Conservation (phyloP, 1,140 invertebrate genomes). For the Varroa destructor region DNA sequence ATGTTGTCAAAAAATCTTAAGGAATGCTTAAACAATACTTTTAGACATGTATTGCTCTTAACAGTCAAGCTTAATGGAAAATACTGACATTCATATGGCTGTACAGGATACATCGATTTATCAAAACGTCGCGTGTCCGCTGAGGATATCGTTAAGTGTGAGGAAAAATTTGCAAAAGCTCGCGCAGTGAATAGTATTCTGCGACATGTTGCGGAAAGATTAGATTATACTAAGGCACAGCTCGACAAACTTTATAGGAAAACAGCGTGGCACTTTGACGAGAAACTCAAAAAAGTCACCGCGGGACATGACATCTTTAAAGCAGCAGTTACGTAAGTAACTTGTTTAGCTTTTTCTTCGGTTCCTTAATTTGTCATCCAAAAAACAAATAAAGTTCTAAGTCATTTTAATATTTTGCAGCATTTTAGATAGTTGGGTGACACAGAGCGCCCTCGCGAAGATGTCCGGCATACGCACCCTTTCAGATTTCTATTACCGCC, state of each 20-base stretch:
- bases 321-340: slow-evolving; percentile 79
- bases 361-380: too few relatives aligned
- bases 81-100: too few relatives aligned
- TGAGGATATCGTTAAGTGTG: slow-evolving; percentile 95
- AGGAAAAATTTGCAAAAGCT: slow-evolving; percentile 83
- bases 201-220: slow-evolving; percentile 85
- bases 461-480: too few relatives aligned
- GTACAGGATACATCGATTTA: slow-evolving; percentile 89
- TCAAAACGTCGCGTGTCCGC: slow-evolving; percentile 94
- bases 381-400: too few relatives aligned
- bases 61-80: too few relatives aligned
- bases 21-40: too few relatives aligned
- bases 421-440: too few relatives aligned
- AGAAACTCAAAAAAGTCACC: slow-evolving; percentile 88
- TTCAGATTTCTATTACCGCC: too few relatives aligned
- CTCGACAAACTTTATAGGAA: slow-evolving; percentile 88
- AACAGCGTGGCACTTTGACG: slow-evolving; percentile 98
- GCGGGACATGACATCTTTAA: slow-evolving; percentile 97
- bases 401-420: too few relatives aligned
- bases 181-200: slow-evolving; percentile 70
- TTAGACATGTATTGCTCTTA: too few relatives aligned
- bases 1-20: too few relatives aligned
- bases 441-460: too few relatives aligned
- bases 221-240: slow-evolving; percentile 78
- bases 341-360: slow-evolving; percentile 17